phyloP scores from a whole-genome alignment of 2,888 invertebrate genomes.

The Chrysolina oricalcia region DNA sequence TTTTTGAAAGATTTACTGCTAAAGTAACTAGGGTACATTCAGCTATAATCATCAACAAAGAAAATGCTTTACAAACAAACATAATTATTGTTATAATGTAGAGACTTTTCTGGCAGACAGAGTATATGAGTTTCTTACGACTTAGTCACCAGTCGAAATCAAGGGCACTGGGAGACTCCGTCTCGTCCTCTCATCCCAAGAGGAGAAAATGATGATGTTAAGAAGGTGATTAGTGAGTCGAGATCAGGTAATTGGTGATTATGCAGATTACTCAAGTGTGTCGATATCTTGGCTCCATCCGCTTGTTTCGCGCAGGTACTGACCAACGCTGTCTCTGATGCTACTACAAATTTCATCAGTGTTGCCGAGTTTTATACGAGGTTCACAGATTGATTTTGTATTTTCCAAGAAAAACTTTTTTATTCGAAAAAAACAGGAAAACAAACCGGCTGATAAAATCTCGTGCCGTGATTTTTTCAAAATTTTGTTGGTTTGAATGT shows the following conservation, averaged over 20 bases:
- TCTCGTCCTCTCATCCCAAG: slow-evolving; percentile 35
- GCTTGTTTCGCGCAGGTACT: slow-evolving; percentile 33
- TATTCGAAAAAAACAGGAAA: too few species aligned
- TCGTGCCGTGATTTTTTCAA: too few species aligned
- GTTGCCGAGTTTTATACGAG: background rate
- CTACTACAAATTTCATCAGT: background rate
- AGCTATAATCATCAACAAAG: too few species aligned
- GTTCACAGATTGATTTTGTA: too few species aligned
- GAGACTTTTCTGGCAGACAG: background rate
- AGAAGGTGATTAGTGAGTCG: slow-evolving; percentile 38
- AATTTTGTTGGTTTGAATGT: too few species aligned
- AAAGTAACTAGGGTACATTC: too few species aligned
- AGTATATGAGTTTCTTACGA: background rate
- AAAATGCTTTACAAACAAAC: too few species aligned
- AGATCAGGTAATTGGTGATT: slow-evolving; percentile 47
- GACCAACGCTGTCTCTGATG: slow-evolving; percentile 31
- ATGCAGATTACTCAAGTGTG: slow-evolving; percentile 45
- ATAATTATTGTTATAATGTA: background rate
- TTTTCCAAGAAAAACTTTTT: too few species aligned
- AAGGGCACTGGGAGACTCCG: slow-evolving; percentile 38
- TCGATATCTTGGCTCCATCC: slow-evolving; percentile 48
- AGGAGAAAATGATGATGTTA: slow-evolving; percentile 24
- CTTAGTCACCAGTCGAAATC: background rate
- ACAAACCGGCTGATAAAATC: too few species aligned
- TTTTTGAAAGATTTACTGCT: too few species aligned